Percentiles rank a stretch among this genome's conserved stretches.
These are phyloP conservation scores for Callyntrura guangdongensis DNA, from an alignment of 2,888 invertebrate genomes.

Conservation along the genomic window DNA sequence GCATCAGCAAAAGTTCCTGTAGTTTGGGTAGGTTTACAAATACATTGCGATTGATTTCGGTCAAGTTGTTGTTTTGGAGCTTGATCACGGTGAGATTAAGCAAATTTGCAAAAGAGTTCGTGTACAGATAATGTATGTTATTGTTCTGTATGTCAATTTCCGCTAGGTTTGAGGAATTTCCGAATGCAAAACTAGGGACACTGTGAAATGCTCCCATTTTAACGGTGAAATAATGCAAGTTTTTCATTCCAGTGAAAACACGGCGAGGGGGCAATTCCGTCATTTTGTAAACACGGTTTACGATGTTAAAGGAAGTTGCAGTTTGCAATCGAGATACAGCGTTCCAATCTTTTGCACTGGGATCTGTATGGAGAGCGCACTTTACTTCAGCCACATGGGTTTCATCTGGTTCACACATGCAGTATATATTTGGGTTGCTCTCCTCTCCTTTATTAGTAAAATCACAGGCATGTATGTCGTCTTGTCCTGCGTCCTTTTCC, in stretches of 20 bases:
- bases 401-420: conserved; percentile 89
- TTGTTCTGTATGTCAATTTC: conserved; percentile 90
- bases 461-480: conserved; percentile 45
- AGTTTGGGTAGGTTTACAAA: conserved; percentile 91
- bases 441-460: neutral
- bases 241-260: conserved; percentile 79
- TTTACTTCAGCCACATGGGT: conserved; percentile 89
- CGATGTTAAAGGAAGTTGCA: conserved; percentile 64
- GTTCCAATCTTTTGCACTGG: conserved; percentile 86
- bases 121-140: conserved; percentile 90
- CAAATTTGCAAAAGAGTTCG: conserved; percentile 91
- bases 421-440: conserved; percentile 85
- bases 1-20: conserved; percentile 86
- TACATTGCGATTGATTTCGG: conserved; percentile 90
- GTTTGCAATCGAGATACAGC: conserved; percentile 50
- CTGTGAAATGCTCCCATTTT: conserved; percentile 85
- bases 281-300: conserved; percentile 64
- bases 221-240: conserved; percentile 75
- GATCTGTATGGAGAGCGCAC: conserved; percentile 92
- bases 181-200: conserved; percentile 91
- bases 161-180: conserved; percentile 90
- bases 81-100: conserved; percentile 90
- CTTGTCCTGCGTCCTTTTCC: neutral
- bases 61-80: conserved; percentile 92
- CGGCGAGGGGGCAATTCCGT: conserved; percentile 73